These are phyloP conservation scores for Muschampia plurimacula DNA, from an alignment of 2,888 invertebrate species.

Conservation along the genomic window DNA sequence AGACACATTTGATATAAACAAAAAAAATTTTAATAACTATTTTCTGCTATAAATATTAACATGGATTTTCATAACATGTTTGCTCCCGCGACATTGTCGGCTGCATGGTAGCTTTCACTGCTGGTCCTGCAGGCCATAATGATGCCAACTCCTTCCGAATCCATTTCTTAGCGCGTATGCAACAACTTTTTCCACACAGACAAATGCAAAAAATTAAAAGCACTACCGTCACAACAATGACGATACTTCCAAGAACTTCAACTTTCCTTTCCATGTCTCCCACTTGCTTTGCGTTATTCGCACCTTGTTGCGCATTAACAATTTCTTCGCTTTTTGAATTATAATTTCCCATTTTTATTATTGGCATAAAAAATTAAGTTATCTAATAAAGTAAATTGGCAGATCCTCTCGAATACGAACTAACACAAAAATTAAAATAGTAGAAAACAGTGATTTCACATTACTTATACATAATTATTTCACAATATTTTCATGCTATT, in stretches of 20 bases:
- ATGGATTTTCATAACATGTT: too few relatives aligned
- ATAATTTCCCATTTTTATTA: conserved; percentile 2
- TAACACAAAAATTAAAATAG: too few relatives aligned
- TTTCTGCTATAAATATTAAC: too few relatives aligned
- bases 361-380: neutral
- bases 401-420: too few relatives aligned
- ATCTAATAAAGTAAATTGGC: too few relatives aligned
- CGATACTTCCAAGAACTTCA: neutral
- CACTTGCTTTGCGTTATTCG: conserved; percentile 7
- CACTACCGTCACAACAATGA: neutral
- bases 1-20: too few relatives aligned
- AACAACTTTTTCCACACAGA: neutral
- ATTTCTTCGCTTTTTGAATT: conserved; percentile 1
- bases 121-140: neutral
- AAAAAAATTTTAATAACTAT: too few relatives aligned
- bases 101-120: neutral
- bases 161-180: neutral
- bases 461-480: too few relatives aligned
- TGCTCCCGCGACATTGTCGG: too few relatives aligned
- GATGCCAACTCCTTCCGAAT: neutral
- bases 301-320: conserved; percentile 9
- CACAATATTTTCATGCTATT: too few relatives aligned
- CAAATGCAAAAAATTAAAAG: neutral
- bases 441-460: too few relatives aligned
- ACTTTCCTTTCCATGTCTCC: neutral